Percentiles rank a stretch among this genome's conserved stretches.
phyloP scores from a whole-genome alignment of 2,888 invertebrate genomes.

The Stegana nigrithorax region DNA sequence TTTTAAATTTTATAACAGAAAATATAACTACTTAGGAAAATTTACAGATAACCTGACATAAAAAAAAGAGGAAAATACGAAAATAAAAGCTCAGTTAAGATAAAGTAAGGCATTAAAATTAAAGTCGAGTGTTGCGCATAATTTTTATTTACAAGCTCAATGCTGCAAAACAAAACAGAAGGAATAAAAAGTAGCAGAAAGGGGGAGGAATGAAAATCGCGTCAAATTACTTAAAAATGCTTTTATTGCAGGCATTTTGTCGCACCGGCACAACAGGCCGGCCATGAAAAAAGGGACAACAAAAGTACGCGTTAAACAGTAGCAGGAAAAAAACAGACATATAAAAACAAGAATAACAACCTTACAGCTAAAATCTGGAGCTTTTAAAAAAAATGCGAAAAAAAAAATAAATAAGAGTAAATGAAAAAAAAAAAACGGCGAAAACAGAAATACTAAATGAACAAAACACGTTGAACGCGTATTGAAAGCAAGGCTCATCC shows the following conservation, averaged over 20 bases:
- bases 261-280: slow-evolving; percentile 44
- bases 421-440: too few species aligned
- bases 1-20: too few species aligned
- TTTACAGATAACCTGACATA: too few species aligned
- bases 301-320: background rate
- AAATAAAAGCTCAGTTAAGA: too few species aligned
- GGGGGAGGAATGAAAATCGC: background rate
- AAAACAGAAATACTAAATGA: too few species aligned
- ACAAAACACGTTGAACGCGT: slow-evolving; percentile 10
- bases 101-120: too few species aligned
- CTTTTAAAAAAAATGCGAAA: slow-evolving; percentile 19
- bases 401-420: too few species aligned
- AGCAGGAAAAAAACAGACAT: slow-evolving; percentile 26
- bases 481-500: background rate
- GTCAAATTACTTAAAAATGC: slow-evolving; percentile 5
- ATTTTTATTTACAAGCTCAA: background rate
- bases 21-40: too few species aligned
- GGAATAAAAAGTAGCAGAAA: background rate
- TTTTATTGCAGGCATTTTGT: slow-evolving; percentile 34
- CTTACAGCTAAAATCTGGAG: background rate
- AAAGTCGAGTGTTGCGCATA: too few species aligned
- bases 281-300: slow-evolving; percentile 11
- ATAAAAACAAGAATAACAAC: background rate
- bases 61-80: too few species aligned
- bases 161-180: background rate